phyloP scores from a whole-genome alignment of 2,888 invertebrate species.

The Spatulosminthurus flaviceps region DNA sequence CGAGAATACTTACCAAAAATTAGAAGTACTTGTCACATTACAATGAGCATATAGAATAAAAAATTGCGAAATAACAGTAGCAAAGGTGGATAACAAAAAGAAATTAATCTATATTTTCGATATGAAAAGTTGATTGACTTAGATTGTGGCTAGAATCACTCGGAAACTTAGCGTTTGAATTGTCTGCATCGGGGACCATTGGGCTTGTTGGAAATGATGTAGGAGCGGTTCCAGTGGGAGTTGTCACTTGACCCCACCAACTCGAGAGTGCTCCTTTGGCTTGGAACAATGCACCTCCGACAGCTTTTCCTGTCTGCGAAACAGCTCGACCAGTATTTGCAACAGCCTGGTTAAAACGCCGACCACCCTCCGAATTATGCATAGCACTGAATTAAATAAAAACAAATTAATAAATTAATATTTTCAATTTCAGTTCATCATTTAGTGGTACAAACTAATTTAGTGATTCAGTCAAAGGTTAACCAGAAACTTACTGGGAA shows the following conservation, averaged over 20 bases:
- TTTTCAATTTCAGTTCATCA: slow-evolving; percentile 13
- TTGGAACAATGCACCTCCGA: slow-evolving; percentile 84
- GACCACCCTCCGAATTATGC: slow-evolving; percentile 92
- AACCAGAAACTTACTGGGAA: slow-evolving; percentile 76
- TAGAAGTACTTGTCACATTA: no score
- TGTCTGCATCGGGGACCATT: not conserved
- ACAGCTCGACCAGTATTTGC: slow-evolving; percentile 90
- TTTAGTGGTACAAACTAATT: slow-evolving; percentile 20
- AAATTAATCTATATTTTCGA: slow-evolving; percentile 44
- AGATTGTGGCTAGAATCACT: not conserved
- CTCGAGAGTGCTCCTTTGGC: slow-evolving; percentile 86
- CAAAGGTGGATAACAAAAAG: no score
- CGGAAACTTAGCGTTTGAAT: not conserved
- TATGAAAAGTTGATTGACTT: slow-evolving; percentile 38
- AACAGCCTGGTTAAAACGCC: slow-evolving; percentile 92
- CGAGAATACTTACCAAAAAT: no score
- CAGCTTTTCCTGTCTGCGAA: slow-evolving; percentile 78
- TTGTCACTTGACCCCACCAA: slow-evolving; percentile 82
- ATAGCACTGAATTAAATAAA: slow-evolving; percentile 85
- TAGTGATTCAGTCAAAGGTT: no score
- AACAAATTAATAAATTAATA: not conserved
- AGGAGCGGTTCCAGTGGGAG: slow-evolving; percentile 20
- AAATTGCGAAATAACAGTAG: no score
- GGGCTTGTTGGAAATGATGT: not conserved
- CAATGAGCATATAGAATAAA: no score